A percentile compares a stretch with the other conserved stretches of the same genome.
Conservation (phyloP, 2,113 vertebrate species). For the Eurystomus gularis region DNA sequence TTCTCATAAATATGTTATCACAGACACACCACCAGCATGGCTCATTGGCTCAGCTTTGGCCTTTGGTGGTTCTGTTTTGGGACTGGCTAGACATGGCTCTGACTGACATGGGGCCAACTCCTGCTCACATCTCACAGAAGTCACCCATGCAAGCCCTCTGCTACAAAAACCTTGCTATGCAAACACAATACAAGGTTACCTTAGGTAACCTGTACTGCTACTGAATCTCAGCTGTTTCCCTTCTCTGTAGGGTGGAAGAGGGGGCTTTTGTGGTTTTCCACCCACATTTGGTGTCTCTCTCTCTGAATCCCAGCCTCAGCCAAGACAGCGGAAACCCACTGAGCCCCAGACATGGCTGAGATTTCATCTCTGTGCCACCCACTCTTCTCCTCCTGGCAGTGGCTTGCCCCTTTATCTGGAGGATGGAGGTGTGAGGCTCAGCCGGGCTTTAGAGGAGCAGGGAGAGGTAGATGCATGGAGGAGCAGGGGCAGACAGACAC, state of each 20-base stretch:
- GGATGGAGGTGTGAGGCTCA: neutral
- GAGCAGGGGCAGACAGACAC: neutral
- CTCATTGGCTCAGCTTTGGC: neutral
- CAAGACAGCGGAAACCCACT: conserved; percentile 63
- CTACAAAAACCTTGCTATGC: neutral
- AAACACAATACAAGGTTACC: neutral
- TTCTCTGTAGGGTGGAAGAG: conserved; percentile 31
- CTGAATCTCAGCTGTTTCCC: conserved; percentile 61
- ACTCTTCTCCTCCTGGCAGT: conserved; percentile 29
- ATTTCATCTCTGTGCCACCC: conserved; percentile 64
- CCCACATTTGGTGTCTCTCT: conserved; percentile 49
- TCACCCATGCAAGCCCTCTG: neutral
- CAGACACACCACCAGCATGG: neutral
- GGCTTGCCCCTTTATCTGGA: neutral
- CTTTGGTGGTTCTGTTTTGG: neutral
- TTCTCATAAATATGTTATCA: neutral
- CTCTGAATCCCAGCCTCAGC: conserved; percentile 65
- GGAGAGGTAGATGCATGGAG: neutral
- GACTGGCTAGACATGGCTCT: neutral
- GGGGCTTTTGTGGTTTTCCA: conserved; percentile 69
- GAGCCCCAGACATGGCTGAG: conserved; percentile 57
- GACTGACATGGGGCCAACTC: neutral
- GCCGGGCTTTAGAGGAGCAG: neutral
- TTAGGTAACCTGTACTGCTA: neutral
- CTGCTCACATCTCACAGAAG: neutral